phyloP scores from a whole-genome alignment of 2,113 vertebrate genomes.

The Oreochromis niloticus region DNA sequence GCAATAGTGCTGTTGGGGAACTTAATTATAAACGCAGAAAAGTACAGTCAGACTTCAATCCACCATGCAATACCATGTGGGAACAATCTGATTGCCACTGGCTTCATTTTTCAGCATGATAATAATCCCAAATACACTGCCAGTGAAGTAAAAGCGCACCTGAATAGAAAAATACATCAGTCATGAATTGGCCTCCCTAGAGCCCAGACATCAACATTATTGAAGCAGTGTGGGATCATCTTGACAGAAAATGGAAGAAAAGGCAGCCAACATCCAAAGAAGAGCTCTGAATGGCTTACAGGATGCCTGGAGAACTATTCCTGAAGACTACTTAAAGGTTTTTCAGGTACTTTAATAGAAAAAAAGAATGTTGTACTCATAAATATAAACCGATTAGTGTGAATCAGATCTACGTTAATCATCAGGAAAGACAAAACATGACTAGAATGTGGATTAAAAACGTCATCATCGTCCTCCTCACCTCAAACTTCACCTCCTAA shows the following conservation, averaged over 20 bases:
- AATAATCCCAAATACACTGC: not conserved
- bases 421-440: not conserved
- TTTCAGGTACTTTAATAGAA: not conserved
- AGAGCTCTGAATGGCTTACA: not conserved
- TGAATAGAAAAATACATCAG: not conserved
- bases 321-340: not conserved
- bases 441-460: not conserved
- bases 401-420: not conserved
- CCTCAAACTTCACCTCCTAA: not conserved
- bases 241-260: not conserved
- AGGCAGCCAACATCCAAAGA: not conserved
- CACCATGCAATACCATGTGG: not conserved
- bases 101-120: not conserved
- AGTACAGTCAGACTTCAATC: not conserved
- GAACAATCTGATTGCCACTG: not conserved
- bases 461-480: not conserved
- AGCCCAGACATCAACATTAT: not conserved
- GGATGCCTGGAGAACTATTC: not conserved
- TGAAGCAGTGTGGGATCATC: not conserved
- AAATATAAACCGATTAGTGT: not conserved
- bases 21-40: not conserved
- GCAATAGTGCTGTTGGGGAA: not conserved
- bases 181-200: not conserved
- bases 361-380: not conserved
- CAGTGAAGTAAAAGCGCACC: not conserved